phyloP scores from a whole-genome alignment of 2,888 invertebrate species.

The Furcula furcula region DNA sequence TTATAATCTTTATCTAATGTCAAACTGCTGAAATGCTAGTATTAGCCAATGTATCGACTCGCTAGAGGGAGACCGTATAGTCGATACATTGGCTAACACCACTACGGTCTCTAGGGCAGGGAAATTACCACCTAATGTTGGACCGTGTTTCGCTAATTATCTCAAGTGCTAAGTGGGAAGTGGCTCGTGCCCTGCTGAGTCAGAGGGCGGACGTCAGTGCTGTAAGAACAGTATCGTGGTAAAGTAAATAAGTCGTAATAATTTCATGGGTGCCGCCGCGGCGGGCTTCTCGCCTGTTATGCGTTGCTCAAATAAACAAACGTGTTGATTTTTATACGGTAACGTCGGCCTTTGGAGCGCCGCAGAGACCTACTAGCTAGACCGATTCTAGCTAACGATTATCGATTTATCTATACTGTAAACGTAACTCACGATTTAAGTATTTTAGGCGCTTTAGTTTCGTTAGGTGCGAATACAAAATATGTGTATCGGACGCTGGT shows the following conservation, averaged over 20 bases:
- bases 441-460: too few species aligned
- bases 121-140: too few species aligned
- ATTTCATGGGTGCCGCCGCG: slow-evolving; percentile 72
- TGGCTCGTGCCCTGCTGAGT: slow-evolving; percentile 48
- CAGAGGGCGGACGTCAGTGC: slow-evolving; percentile 58
- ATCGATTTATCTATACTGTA: slow-evolving; percentile 15
- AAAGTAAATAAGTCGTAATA: slow-evolving; percentile 78
- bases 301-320: slow-evolving; percentile 73
- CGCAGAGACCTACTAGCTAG: slow-evolving; percentile 42
- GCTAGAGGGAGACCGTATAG: too few species aligned
- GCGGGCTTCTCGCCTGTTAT: slow-evolving; percentile 64
- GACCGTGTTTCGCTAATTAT: slow-evolving; percentile 19
- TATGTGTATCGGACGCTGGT: too few species aligned
- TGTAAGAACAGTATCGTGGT: slow-evolving; percentile 62
- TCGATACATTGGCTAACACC: too few species aligned
- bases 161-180: slow-evolving; percentile 31
- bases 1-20: too few species aligned
- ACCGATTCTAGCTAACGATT: slow-evolving; percentile 53
- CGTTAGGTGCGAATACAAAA: too few species aligned
- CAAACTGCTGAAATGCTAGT: too few species aligned
- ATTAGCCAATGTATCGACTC: too few species aligned
- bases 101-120: too few species aligned
- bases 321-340: slow-evolving; percentile 75
- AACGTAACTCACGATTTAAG: too few species aligned
- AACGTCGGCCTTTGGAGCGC: slow-evolving; percentile 52